Base-by-base conservation (phyloP, 2,797 vertebrate genomes). In the Acanthiza pusilla region DNA sequence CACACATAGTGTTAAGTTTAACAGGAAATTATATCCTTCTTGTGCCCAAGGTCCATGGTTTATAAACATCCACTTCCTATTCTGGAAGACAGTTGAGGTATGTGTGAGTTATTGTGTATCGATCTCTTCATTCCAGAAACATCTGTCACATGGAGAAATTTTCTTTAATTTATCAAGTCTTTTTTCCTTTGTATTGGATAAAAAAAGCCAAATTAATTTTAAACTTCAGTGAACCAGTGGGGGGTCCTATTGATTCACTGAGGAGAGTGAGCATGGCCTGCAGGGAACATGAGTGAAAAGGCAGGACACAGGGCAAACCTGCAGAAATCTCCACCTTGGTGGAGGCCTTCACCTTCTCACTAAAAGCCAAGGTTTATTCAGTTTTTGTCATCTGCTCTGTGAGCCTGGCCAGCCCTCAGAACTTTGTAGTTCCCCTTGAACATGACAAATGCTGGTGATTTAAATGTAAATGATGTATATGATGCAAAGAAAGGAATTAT, bases 1-100 rank as follows among this genome's bases (percentile, higher is more conserved):
- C 93, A 91, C 94, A 94, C 94, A 96, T 96, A 96, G 94, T 96
- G 96, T 47, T 94, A 96, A 70, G 85, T 96, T 93, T 95, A 94
- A 88, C 22, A 23, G 88, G 94, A 96, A 96, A 94, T 94, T 73
- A 95, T 91, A 96, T 73, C 85, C 95, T 94, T 1, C 10, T 88
- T 94, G 86, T 91, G 74, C 81, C 70, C 26, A 13, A 91, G 89
- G 48, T 71, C 86, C 66, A 60, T 55, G 61, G 65, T 83, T 91
- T 77, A 93, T 85, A 92, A 89, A 93, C 92, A 94, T 96, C 85
- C 82, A 61, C 72, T 96, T 97, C 87, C 78, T 93, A 77, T 91
- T 93, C 93, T 91, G 93, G 86, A 96, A 91, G 75, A 71, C 65
- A 90, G 68, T 34, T 87, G 89, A 93, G 78, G 48, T 89, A 51